These are phyloP conservation scores for Diachasma alloeum DNA, from an alignment of 1,140 invertebrate genomes.

Conservation along the genomic window DNA sequence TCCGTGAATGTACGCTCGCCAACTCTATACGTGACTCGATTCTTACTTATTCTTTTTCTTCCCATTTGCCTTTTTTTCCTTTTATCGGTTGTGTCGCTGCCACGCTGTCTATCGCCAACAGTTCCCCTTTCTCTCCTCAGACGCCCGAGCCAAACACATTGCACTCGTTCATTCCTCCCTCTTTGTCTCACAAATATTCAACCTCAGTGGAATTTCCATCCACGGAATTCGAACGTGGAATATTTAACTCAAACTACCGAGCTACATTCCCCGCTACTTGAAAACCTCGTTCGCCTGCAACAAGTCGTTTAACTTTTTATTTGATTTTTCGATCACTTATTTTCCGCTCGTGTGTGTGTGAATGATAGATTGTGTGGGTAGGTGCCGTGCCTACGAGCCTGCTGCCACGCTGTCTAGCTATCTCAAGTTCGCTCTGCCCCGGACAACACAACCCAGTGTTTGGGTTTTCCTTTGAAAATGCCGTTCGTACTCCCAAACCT, in stretches of 20 bases:
- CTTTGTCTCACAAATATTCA: constrained; percentile 21
- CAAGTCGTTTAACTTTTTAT: not conserved
- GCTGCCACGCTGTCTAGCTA: constrained; percentile 25
- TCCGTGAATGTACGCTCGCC: not conserved
- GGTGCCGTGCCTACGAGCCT: not conserved
- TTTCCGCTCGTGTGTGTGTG: not conserved
- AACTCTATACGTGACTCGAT: constrained; percentile 33
- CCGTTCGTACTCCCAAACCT: not conserved
- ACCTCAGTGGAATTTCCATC: constrained; percentile 12
- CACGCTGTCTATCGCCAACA: constrained; percentile 54
- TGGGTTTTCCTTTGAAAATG: not conserved
- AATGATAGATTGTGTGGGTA: not conserved
- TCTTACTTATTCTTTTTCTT: constrained; percentile 22
- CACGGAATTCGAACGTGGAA: constrained; percentile 17
- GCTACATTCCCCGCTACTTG: constrained; percentile 10
- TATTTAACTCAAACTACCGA: constrained; percentile 13
- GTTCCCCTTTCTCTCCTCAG: constrained; percentile 22
- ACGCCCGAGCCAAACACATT: not conserved
- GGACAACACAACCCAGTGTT: not conserved
- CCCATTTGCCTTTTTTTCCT: constrained; percentile 21
- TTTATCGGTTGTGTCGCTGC: constrained; percentile 49
- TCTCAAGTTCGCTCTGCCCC: not conserved
- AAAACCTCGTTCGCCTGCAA: not conserved
- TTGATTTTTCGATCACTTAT: not conserved
- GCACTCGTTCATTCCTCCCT: not conserved